Percentiles rank a stretch among this genome's conserved stretches.
These are phyloP conservation scores for Notodonta dromedarius DNA, from an alignment of 2,888 invertebrate genomes.

Conservation along the genomic window DNA sequence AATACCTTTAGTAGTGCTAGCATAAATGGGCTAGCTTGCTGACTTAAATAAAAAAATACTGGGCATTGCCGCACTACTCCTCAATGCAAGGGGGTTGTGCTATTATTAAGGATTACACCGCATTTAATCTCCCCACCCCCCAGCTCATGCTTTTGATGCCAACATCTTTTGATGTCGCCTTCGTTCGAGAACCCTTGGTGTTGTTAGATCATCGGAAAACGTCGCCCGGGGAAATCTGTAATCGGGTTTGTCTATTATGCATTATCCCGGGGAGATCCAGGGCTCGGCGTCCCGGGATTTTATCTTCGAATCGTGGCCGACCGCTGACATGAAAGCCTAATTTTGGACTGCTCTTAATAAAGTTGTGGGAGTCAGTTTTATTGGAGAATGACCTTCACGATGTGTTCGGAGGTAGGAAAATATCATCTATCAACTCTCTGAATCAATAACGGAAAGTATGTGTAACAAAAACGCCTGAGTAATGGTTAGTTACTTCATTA, in stretches of 20 bases:
- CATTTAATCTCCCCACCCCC: too few relatives aligned
- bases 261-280: constrained; percentile 54
- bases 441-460: too few relatives aligned
- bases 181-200: constrained; percentile 50
- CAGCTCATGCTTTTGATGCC: background rate
- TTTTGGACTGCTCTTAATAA: constrained; percentile 29
- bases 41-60: too few relatives aligned
- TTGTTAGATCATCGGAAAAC: constrained; percentile 57
- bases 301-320: constrained; percentile 53
- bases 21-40: too few relatives aligned
- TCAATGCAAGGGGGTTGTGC: too few relatives aligned
- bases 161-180: constrained; percentile 12
- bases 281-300: constrained; percentile 44
- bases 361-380: constrained; percentile 9
- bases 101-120: too few relatives aligned
- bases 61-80: too few relatives aligned
- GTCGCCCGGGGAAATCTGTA: constrained; percentile 72
- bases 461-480: too few relatives aligned
- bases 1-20: too few relatives aligned
- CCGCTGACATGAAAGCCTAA: constrained; percentile 45
- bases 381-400: background rate
- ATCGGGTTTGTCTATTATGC: constrained; percentile 74
- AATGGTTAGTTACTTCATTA: too few relatives aligned
- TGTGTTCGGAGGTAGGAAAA: background rate
- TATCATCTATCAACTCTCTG: too few relatives aligned